A percentile compares a stretch with the other conserved stretches of the same genome.
These are phyloP conservation scores for Patella pellucida DNA, from an alignment of 2,888 invertebrate species.

Conservation along the genomic window DNA sequence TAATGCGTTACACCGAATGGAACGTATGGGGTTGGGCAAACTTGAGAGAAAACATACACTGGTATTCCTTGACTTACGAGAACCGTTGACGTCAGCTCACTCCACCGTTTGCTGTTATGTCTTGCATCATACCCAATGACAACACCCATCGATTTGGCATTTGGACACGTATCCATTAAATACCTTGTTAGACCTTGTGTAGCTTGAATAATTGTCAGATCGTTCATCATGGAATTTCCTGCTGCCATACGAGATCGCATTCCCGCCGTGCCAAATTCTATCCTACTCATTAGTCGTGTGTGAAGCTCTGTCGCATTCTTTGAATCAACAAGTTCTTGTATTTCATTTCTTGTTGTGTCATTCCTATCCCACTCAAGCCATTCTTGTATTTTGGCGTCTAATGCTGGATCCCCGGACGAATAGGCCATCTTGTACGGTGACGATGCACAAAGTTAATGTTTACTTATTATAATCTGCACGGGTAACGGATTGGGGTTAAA, in stretches of 20 bases:
- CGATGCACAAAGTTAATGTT: too few species aligned
- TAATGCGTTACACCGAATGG: conserved; percentile 85
- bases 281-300: conserved; percentile 79
- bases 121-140: conserved; percentile 94
- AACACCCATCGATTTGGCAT: conserved; percentile 80
- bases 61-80: conserved; percentile 82
- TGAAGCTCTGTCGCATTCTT: conserved; percentile 77
- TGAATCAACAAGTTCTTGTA: conserved; percentile 76
- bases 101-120: conserved; percentile 91
- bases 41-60: conserved; percentile 84
- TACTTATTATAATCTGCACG: too few species aligned
- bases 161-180: conserved; percentile 76
- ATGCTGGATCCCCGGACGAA: too few species aligned
- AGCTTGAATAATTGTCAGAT: conserved; percentile 92
- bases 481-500: too few species aligned
- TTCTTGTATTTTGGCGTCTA: not conserved
- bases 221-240: conserved; percentile 95
- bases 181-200: conserved; percentile 85
- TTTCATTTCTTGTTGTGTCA: conserved; percentile 77
- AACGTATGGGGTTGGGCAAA: conserved; percentile 94
- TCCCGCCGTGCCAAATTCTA: conserved; percentile 92
- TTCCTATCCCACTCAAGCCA: conserved; percentile 51
- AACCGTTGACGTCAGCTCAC: conserved; percentile 87
- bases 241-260: conserved; percentile 92
- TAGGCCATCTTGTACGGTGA: too few species aligned